Evolutionary conservation across 2,797 vertebrate genomes (phyloP).

Genomic region (Leptodactylus fallax): DNA sequence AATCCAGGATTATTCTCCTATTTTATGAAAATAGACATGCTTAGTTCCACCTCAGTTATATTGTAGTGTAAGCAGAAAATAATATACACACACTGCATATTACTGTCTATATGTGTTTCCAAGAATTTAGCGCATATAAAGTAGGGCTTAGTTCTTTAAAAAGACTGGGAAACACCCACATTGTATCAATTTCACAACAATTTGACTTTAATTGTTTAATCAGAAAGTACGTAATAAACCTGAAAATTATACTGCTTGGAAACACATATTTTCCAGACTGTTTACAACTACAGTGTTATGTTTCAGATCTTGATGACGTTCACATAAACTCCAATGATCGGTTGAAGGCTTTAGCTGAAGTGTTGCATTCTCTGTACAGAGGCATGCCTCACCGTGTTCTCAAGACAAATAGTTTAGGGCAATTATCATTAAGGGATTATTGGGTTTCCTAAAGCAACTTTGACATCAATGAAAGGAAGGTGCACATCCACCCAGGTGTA

Average conservation of each 20-base stretch:
- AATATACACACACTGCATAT: not conserved
- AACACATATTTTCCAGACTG: conserved; percentile 43
- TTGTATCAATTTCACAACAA: conserved; percentile 10
- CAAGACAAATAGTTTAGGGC: conserved; percentile 40
- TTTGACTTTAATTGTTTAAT: conserved; percentile 15
- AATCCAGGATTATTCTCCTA: not conserved
- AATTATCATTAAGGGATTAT: conserved; percentile 54
- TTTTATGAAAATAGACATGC: not conserved
- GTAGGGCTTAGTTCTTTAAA: no score
- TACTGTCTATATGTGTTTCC: not conserved
- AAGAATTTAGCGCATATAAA: not conserved
- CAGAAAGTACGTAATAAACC: not conserved
- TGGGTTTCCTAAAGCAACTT: conserved; percentile 47
- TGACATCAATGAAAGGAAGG: conserved; percentile 49
- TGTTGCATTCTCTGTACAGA: not conserved
- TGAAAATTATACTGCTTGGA: conserved; percentile 25
- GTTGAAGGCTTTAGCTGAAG: not conserved
- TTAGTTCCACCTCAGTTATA: not conserved
- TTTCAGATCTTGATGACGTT: conserved; percentile 17
- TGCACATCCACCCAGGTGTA: conserved; percentile 42
- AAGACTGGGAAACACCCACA: not conserved
- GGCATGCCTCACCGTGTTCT: conserved; percentile 46
- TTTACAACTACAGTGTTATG: conserved; percentile 50
- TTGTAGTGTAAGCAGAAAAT: not conserved
- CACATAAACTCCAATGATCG: conserved; percentile 13